Evolutionary conservation across 2,797 vertebrate genomes (phyloP).

Genomic region (Pseudomugil tenellus): DNA sequence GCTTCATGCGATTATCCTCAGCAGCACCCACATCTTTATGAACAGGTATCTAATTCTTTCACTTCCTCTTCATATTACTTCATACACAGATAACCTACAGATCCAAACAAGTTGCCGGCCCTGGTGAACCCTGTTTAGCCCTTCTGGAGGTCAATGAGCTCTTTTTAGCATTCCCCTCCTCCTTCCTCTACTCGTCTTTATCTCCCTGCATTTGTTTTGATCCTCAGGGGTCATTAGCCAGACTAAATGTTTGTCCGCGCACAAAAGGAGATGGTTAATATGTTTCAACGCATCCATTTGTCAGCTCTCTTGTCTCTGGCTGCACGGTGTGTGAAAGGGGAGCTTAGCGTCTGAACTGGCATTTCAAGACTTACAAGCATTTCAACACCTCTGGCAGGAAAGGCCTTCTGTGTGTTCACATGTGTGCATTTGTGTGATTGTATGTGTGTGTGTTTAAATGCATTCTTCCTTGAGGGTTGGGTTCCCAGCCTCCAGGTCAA

Average conservation of each 20-base stretch:
- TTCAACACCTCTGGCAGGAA: conserved; percentile 77
- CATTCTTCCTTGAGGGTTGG: conserved; percentile 71
- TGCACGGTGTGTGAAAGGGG: conserved; percentile 68
- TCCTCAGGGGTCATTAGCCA: conserved; percentile 81
- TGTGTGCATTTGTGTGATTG: conserved; percentile 38
- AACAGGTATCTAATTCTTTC: conserved; percentile 19
- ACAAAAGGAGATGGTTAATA: conserved; percentile 85
- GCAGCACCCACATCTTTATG: conserved; percentile 19
- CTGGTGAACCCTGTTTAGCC: conserved; percentile 65
- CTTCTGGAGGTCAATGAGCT: conserved; percentile 71
- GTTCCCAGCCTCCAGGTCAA: conserved; percentile 70
- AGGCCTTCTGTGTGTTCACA: conserved; percentile 53
- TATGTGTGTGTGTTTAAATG: conserved; percentile 51
- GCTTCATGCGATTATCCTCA: conserved; percentile 18
- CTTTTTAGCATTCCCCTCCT: conserved; percentile 62
- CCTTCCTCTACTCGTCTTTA: conserved; percentile 57
- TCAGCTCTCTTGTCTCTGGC: conserved; percentile 71
- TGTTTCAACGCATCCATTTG: conserved; percentile 85
- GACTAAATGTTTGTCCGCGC: conserved; percentile 83
- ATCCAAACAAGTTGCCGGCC: conserved; percentile 52
- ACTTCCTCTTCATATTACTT: conserved; percentile 37
- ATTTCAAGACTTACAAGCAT: conserved; percentile 83
- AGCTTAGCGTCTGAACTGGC: conserved; percentile 76
- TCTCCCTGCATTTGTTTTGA: conserved; percentile 78
- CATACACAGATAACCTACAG: conserved; percentile 29